These are phyloP conservation scores for Synanthedon vespiformis DNA, from an alignment of 2,888 invertebrate species.

Conservation along the genomic window DNA sequence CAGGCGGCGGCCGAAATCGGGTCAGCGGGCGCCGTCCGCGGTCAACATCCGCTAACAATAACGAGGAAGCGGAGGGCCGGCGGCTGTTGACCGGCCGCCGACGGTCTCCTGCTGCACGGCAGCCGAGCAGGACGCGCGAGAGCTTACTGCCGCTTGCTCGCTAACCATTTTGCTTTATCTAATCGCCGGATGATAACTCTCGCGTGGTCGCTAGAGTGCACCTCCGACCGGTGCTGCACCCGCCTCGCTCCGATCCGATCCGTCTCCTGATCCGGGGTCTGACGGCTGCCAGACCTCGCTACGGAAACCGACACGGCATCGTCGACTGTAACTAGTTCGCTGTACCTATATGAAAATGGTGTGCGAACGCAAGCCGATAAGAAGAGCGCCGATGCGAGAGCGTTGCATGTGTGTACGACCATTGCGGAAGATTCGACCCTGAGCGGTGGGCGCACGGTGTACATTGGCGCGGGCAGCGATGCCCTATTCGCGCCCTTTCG, in stretches of 20 bases:
- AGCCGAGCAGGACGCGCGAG: conserved; percentile 24
- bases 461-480: conserved; percentile 1
- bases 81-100: conserved; percentile 6
- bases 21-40: conserved; percentile 17
- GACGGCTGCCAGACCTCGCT: neutral
- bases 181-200: conserved; percentile 46
- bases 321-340: conserved; percentile 21
- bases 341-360: conserved; percentile 22
- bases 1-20: conserved; percentile 5
- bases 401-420: neutral
- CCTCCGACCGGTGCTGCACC: conserved; percentile 4
- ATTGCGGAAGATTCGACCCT: conserved; percentile 1
- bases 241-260: conserved; percentile 1
- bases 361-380: conserved; percentile 25
- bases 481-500: neutral
- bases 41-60: conserved; percentile 44
- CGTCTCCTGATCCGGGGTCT: conserved; percentile 2
- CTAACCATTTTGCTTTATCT: conserved; percentile 48
- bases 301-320: conserved; percentile 5
- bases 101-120: conserved; percentile 3
- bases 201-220: conserved; percentile 10
- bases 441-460: conserved; percentile 3
- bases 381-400: conserved; percentile 3
- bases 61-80: conserved; percentile 16
- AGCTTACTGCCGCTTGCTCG: conserved; percentile 34